phyloP scores from a whole-genome alignment of 2,113 vertebrate genomes.

The Callionymus lyra region DNA sequence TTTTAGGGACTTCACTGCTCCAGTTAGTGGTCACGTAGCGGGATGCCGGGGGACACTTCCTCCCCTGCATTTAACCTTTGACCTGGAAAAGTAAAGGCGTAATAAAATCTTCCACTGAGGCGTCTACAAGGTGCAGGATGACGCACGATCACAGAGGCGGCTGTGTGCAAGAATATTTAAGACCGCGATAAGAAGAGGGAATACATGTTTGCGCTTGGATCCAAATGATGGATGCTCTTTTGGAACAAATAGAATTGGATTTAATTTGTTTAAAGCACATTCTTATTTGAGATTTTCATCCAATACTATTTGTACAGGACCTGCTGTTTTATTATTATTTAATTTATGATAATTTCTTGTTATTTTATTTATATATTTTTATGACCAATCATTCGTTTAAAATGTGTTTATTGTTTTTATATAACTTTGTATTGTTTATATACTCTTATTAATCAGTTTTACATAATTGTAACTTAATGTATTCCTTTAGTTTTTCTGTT shows the following conservation, averaged over 20 bases:
- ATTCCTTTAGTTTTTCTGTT: too few relatives aligned
- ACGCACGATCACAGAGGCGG: constrained; percentile 45
- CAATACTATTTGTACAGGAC: constrained; percentile 1
- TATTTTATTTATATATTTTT: too few relatives aligned
- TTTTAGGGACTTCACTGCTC: constrained; percentile 55
- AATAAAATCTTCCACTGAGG: constrained; percentile 72
- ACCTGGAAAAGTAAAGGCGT: constrained; percentile 75
- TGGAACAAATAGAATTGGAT: too few relatives aligned
- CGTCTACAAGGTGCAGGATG: constrained; percentile 67
- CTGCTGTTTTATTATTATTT: not conserved
- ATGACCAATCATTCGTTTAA: too few relatives aligned
- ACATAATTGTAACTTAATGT: too few relatives aligned
- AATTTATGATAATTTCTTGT: not conserved
- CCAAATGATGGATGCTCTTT: too few relatives aligned
- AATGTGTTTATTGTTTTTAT: too few relatives aligned
- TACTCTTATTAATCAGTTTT: too few relatives aligned
- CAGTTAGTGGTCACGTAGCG: constrained; percentile 72
- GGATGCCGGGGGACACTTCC: constrained; percentile 78
- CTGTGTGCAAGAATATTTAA: constrained; percentile 48
- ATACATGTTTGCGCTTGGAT: constrained; percentile 35
- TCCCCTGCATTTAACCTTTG: constrained; percentile 86
- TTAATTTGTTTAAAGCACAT: too few relatives aligned
- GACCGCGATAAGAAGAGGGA: constrained; percentile 28
- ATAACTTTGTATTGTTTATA: too few relatives aligned
- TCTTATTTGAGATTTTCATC: not conserved